A percentile compares a stretch with the other conserved stretches of the same genome.
phyloP scores from a whole-genome alignment of 1,140 invertebrate genomes.

The Phthorimaea operculella region DNA sequence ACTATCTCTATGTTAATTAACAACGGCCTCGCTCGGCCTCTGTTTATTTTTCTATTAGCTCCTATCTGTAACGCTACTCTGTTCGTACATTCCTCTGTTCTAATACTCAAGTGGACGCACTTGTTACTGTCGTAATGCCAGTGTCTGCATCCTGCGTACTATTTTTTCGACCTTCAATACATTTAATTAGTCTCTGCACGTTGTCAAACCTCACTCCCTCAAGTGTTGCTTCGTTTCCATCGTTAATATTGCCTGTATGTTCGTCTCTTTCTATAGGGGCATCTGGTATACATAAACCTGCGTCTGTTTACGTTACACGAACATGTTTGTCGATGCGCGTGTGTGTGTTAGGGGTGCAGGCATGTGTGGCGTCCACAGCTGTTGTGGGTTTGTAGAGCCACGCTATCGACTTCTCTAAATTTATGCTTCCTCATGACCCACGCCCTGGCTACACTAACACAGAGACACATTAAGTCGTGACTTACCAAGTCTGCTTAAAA shows the following conservation, averaged over 20 bases:
- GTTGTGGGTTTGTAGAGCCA: conserved; percentile 53
- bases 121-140: conserved; percentile 5
- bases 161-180: conserved; percentile 58
- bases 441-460: conserved; percentile 27
- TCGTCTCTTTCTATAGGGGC: conserved; percentile 58
- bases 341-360: conserved; percentile 16
- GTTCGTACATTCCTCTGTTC: conserved; percentile 3
- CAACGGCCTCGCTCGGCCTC: conserved; percentile 52
- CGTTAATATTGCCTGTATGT: conserved; percentile 30
- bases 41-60: conserved; percentile 60
- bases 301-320: conserved; percentile 59
- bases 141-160: conserved; percentile 37
- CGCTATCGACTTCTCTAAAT: conserved; percentile 57
- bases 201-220: conserved; percentile 46
- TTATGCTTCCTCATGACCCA: conserved; percentile 66
- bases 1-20: conserved; percentile 68
- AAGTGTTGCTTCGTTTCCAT: conserved; percentile 37
- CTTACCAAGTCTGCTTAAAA: conserved; percentile 40
- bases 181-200: conserved; percentile 59
- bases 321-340: conserved; percentile 21
- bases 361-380: conserved; percentile 49
- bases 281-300: conserved; percentile 66
- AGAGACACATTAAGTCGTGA: conserved; percentile 35
- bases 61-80: conserved; percentile 41
- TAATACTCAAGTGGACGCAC: background rate